Evolutionary conservation across 2,888 invertebrate genomes (phyloP), one percentile per base, ranked within the genome.

Genomic region (Sylvicola cinctus): DNA sequence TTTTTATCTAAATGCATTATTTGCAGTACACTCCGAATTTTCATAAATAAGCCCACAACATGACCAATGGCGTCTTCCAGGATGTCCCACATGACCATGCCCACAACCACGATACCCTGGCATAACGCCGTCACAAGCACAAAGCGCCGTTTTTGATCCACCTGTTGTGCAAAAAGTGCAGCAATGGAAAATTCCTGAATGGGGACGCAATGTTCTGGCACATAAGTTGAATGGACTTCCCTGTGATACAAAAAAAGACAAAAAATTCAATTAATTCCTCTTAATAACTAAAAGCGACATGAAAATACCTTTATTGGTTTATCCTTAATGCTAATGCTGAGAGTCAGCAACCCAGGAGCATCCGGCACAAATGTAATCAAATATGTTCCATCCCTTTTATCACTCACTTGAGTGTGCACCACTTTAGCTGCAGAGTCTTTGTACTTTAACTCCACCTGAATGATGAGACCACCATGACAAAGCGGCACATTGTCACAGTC

Each of bases 101-200:
- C 81, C 81, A 48, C 81, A 83, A 8, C 81, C 80, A 58, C 61
- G 66, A 43, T 70, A 73, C 42, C 77, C 79, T 14, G 74, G 73
- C 79, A 81, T 81, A 36, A 62, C 65, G 4, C 74, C 74, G 8
- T 70, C 70, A 46, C 83, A 81, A 4, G 70, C 78, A 53, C 81
- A 81, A 29, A 54, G 57, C 0, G 68, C 68, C 43, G 67, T 69
- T 41, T 74, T 70, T 41, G 63, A 69, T 3, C 81, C 80, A 8
- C 74, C 74, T 40, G 77, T 76, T 1, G 83, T 81, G 48, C 81
- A 83, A 55, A 80, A 81, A 16, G 75, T 67, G 50, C 81, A 83
- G 48, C 81, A 83, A 53, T 81, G 81, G 60, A 65, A 81, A 43
- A 70, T 66, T 0, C 81, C 83, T 32, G 60, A 61, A 51, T 81